A percentile compares a stretch with the other conserved stretches of the same genome.
phyloP scores from a whole-genome alignment of 2,888 invertebrate genomes.

The Creontiades dilutus region DNA sequence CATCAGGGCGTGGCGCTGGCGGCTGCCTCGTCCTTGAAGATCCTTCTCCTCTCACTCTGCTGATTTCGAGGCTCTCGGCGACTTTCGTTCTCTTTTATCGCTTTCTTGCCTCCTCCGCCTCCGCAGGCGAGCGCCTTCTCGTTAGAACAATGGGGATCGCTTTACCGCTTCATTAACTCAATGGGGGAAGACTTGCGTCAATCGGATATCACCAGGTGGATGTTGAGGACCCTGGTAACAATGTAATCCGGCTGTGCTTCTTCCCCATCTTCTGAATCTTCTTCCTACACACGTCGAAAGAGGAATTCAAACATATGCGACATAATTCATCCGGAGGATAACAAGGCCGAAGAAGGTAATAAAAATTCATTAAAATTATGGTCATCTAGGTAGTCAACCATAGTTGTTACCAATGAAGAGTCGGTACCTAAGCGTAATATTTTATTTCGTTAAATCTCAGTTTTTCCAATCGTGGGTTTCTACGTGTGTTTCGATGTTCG shows the following conservation, averaged over 20 bases:
- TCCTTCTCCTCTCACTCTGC: slow-evolving; percentile 52
- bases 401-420: not conserved
- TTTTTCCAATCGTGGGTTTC: too few relatives aligned
- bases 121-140: slow-evolving; percentile 7
- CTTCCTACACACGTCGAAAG: not conserved
- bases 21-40: slow-evolving; percentile 41
- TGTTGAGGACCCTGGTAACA: not conserved
- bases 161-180: slow-evolving; percentile 55
- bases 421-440: too few relatives aligned
- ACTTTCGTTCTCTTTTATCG: slow-evolving; percentile 54
- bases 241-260: not conserved
- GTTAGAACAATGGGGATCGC: slow-evolving; percentile 39
- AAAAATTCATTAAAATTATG: not conserved
- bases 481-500: too few relatives aligned
- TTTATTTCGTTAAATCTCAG: too few relatives aligned
- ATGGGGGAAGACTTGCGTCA: slow-evolving; percentile 29
- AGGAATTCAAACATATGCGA: too few relatives aligned
- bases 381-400: not conserved
- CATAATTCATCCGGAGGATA: too few relatives aligned
- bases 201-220: slow-evolving; percentile 19
- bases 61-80: slow-evolving; percentile 26
- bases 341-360: too few relatives aligned
- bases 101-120: slow-evolving; percentile 23
- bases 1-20: slow-evolving; percentile 52
- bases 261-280: slow-evolving; percentile 1